Evolutionary conservation across 2,888 invertebrate genomes (phyloP).

Genomic region (Cynaeus angustus): DNA sequence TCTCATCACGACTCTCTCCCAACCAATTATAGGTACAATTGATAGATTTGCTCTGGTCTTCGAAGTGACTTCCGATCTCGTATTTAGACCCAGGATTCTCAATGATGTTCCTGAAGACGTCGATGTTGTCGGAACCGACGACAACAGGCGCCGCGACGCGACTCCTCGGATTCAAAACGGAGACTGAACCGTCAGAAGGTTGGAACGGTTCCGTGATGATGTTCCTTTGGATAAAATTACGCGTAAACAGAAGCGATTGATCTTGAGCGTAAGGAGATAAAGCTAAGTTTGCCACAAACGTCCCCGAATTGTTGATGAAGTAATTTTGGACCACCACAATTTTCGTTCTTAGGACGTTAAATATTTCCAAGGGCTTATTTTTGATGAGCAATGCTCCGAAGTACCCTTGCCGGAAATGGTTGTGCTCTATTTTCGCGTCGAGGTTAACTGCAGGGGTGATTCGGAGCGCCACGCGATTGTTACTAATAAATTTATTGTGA

Average conservation of each 20-base stretch:
- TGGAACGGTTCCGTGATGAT: conserved; percentile 90
- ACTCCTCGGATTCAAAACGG: conserved; percentile 89
- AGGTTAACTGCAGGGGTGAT: conserved; percentile 89
- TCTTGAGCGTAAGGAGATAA: conserved; percentile 89
- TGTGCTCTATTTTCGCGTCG: conserved; percentile 86
- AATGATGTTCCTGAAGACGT: conserved; percentile 91
- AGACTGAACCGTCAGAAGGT: conserved; percentile 76
- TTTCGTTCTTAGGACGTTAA: conserved; percentile 82
- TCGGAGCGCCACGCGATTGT: conserved; percentile 83
- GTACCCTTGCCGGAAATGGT: conserved; percentile 88
- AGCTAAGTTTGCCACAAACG: conserved; percentile 90
- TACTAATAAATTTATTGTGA: conserved; percentile 88
- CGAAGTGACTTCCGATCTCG: conserved; percentile 96
- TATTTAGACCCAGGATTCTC: conserved; percentile 92
- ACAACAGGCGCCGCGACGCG: conserved; percentile 95
- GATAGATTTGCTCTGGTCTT: conserved; percentile 94
- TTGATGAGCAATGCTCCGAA: conserved; percentile 90
- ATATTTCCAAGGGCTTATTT: conserved; percentile 87
- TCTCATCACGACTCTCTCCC: conserved; percentile 83
- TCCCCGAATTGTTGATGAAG: conserved; percentile 91
- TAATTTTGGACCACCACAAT: conserved; percentile 89
- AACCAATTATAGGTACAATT: conserved; percentile 97
- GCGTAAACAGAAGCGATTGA: conserved; percentile 88
- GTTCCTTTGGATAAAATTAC: conserved; percentile 92
- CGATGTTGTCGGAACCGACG: conserved; percentile 92